A percentile compares a stretch with the other conserved stretches of the same genome.
Evolutionary conservation across 2,113 vertebrate genomes (phyloP).

Genomic region (Notiomystis cincta): DNA sequence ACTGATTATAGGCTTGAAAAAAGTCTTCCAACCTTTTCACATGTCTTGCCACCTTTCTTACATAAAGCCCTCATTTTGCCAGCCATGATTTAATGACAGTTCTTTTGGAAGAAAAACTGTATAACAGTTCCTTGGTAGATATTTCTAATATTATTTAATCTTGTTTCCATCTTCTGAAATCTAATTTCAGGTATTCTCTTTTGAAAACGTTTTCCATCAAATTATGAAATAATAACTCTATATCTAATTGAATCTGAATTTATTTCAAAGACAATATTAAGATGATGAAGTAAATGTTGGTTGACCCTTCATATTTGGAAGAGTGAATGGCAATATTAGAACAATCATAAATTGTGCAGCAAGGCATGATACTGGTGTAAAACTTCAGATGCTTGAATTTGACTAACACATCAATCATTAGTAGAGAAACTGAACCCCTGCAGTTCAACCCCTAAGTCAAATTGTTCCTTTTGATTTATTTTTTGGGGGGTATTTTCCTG

Average conservation of each 20-base stretch:
- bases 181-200: background rate
- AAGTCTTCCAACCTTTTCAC: background rate
- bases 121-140: background rate
- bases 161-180: background rate
- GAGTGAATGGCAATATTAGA: background rate
- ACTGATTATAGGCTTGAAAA: background rate
- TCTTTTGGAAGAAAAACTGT: background rate
- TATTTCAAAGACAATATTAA: background rate
- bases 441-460: background rate
- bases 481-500: background rate
- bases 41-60: background rate
- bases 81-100: background rate
- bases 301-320: background rate
- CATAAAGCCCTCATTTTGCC: background rate
- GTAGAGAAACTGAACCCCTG: background rate
- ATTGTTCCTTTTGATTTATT: background rate
- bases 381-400: background rate
- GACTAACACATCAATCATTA: background rate
- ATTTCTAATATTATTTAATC: background rate
- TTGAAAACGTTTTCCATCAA: background rate
- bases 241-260: background rate
- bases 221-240: background rate
- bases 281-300: background rate
- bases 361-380: background rate
- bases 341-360: background rate